A percentile compares a stretch with the other conserved stretches of the same genome.
These are phyloP conservation scores for Netta rufina DNA, from an alignment of 2,797 vertebrate species.

Conservation along the genomic window DNA sequence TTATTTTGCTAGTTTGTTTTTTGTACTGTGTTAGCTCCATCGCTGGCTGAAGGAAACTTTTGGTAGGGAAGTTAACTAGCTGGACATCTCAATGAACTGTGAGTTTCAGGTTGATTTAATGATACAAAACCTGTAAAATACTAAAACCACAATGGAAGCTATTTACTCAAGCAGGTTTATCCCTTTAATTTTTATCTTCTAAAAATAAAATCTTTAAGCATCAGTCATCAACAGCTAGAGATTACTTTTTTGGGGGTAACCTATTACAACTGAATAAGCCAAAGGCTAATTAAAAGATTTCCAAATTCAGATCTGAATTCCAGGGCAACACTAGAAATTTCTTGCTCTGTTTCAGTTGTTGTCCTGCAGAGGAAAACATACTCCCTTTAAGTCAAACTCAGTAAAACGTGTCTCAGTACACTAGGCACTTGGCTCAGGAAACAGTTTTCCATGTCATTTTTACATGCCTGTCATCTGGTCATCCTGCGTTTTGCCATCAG, in stretches of 20 bases:
- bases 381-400: not conserved
- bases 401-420: not conserved
- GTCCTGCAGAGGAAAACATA: fast-evolving
- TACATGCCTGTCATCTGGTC: not conserved
- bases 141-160: not conserved
- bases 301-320: not conserved
- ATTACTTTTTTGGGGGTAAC: not conserved
- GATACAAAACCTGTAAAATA: not conserved
- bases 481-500: not conserved
- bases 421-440: not conserved
- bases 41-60: not conserved
- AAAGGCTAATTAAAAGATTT: not conserved
- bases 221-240: not conserved
- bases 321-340: not conserved
- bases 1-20: not conserved
- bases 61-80: not conserved
- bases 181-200: not conserved
- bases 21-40: not conserved
- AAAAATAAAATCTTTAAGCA: not conserved
- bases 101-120: not conserved
- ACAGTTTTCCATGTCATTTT: not conserved
- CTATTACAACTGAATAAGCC: not conserved
- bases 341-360: not conserved
- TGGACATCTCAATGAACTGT: not conserved
- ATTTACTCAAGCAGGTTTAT: not conserved